Evolutionary conservation across 2,888 invertebrate genomes (phyloP).

Genomic region (Catocala fraxini): DNA sequence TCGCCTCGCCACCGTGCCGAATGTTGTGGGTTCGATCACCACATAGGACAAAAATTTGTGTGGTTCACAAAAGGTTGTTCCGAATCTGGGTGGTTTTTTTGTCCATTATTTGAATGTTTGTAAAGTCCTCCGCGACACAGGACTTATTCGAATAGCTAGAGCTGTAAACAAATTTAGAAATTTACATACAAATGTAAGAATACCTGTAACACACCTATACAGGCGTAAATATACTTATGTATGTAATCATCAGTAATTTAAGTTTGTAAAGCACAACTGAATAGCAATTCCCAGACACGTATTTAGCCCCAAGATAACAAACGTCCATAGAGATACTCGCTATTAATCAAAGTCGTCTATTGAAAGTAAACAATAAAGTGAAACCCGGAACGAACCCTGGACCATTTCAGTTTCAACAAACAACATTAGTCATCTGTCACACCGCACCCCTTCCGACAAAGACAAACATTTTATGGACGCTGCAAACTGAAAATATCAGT

Average conservation of each 20-base stretch:
- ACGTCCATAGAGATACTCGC: constrained; percentile 56
- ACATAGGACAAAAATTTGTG: too few relatives aligned
- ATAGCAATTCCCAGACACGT: constrained; percentile 26
- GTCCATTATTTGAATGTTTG: too few relatives aligned
- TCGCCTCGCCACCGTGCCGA: too few relatives aligned
- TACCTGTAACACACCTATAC: too few relatives aligned
- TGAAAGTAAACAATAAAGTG: constrained; percentile 72
- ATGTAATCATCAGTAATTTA: neutral
- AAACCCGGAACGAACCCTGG: constrained; percentile 56
- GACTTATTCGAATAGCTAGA: too few relatives aligned
- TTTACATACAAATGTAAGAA: too few relatives aligned
- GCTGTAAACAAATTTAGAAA: too few relatives aligned
- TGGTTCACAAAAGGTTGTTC: too few relatives aligned
- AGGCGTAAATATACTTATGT: too few relatives aligned
- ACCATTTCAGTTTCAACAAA: constrained; percentile 65
- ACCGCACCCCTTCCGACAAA: constrained; percentile 63
- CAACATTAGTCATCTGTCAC: constrained; percentile 79
- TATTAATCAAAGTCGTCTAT: constrained; percentile 72
- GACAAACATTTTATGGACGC: constrained; percentile 65
- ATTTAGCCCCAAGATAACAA: constrained; percentile 45
- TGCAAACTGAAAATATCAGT: constrained; percentile 59
- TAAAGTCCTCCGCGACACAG: too few relatives aligned
- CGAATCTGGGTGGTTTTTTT: too few relatives aligned
- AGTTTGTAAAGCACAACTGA: constrained; percentile 12
- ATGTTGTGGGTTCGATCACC: too few relatives aligned